Conservation (phyloP, 1,140 invertebrate species). For the Cepaea nemoralis region DNA sequence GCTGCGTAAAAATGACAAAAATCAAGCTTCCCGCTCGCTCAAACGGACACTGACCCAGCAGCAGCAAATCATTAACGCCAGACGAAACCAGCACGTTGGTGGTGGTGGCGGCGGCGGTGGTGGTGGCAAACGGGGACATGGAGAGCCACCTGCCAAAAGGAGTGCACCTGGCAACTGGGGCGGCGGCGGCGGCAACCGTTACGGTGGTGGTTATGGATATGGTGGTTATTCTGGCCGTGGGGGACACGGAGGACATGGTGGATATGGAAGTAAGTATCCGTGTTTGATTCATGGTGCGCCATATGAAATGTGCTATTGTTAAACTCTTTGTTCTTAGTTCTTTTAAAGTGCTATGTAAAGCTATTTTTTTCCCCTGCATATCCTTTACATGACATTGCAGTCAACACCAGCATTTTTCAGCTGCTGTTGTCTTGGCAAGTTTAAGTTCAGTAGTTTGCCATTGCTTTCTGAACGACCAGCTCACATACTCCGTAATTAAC, state of each 20-base stretch:
- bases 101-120: constrained; percentile 6
- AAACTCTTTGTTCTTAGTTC: too few species aligned
- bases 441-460: too few species aligned
- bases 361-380: too few species aligned
- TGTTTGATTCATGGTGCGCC: neutral
- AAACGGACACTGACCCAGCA: constrained; percentile 27
- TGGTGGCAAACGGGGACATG: constrained; percentile 18
- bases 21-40: neutral
- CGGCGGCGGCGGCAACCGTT: constrained; percentile 1
- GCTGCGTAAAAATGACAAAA: neutral
- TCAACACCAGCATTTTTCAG: too few species aligned
- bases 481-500: too few species aligned
- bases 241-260: neutral
- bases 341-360: too few species aligned
- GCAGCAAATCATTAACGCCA: neutral
- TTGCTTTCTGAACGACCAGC: too few species aligned
- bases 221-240: neutral
- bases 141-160: neutral
- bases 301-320: neutral
- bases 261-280: constrained; percentile 5
- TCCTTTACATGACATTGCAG: too few species aligned
- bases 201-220: neutral
- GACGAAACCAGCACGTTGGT: neutral
- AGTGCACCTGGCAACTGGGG: constrained; percentile 14
- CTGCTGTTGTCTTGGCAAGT: too few species aligned